Base-by-base conservation (phyloP, 2,888 invertebrate species). In the Apamea epomidion region DNA sequence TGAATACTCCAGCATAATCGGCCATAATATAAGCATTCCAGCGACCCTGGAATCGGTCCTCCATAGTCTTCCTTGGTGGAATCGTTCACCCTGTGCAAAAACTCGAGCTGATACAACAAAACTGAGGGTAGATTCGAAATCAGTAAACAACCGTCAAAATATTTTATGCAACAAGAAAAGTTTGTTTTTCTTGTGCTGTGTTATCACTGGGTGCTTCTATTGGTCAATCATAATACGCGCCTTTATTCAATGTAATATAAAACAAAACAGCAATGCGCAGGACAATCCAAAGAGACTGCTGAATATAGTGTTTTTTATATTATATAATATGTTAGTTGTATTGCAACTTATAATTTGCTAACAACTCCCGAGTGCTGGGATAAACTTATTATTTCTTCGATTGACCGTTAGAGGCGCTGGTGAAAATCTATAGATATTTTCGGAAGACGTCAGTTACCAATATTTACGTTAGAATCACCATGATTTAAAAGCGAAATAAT, bases 361-460 rank as follows among this genome's bases (percentile, higher is more conserved):
- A 21, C 7, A 16, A 64, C 51, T 73, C 6, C 18, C 16, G 48
- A 74, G 21, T 37, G 14, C 37, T 37, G 18, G 6, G 16, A 37
- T 60, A 6, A 62, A 62, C 29, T 83, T 32, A 25, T 16, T 67
- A 58, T 2, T 62, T 69, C 5, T 60, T 32, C n/a, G 3, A 78
- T 69, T 69, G 68, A 75, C 84, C 65, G 48, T 21, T 70, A 84
- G 75, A 42, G 62, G 87, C 65, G 54, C 72, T 69, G n/a, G 45
- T 67, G 67, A 71, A 62, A 71, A 58, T 54, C 5, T 37, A 21
- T 37, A 25, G 45, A 68, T 85, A 58, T 58, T 72, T 25, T 68
- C 68, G 18, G 67, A 85, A 85, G 64, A 64, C 62, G 32, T 45
- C 68, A 75, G 79, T 88, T 87, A 88, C 81, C 78, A 82, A 68